Evolutionary conservation across 2,888 invertebrate genomes (phyloP).

Genomic region (Andricus curvator): DNA sequence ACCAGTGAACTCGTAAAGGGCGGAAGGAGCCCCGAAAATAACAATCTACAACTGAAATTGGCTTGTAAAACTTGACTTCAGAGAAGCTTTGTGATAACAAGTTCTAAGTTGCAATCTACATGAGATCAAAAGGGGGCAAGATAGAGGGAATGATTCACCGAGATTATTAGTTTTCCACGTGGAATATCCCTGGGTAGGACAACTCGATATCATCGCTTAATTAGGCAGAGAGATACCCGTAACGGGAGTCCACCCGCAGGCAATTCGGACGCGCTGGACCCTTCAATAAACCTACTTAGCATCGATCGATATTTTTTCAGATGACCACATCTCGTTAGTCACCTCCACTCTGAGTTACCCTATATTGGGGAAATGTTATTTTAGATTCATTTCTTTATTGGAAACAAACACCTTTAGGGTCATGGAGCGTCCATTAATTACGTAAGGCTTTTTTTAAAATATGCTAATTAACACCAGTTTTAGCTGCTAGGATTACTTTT

Average conservation of each 20-base stretch:
- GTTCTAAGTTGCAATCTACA: conserved; percentile 27
- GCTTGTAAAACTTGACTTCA: conserved; percentile 2
- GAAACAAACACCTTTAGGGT: no score
- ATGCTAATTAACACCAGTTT: no score
- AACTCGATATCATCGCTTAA: conserved; percentile 52
- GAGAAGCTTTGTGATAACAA: conserved; percentile 24
- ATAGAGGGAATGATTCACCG: conserved; percentile 25
- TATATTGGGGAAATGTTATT: background rate
- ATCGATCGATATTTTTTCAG: conserved; percentile 29
- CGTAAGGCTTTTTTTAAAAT: no score
- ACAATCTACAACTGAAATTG: conserved; percentile 24
- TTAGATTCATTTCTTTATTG: background rate
- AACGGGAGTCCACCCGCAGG: conserved; percentile 35
- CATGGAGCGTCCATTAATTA: no score
- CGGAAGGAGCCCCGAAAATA: background rate
- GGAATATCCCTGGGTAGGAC: conserved; percentile 19
- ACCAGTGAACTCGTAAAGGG: background rate
- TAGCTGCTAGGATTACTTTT: no score
- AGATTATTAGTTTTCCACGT: conserved; percentile 35
- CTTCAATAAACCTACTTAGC: conserved; percentile 48
- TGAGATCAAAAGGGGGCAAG: background rate
- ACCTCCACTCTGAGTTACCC: background rate
- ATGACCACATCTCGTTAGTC: conserved; percentile 38
- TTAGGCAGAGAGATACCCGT: conserved; percentile 53
- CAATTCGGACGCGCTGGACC: conserved; percentile 50